Percentiles rank a stretch among this genome's conserved stretches.
phyloP scores from a whole-genome alignment of 2,113 vertebrate species.

The Gobiocypris rarus region DNA sequence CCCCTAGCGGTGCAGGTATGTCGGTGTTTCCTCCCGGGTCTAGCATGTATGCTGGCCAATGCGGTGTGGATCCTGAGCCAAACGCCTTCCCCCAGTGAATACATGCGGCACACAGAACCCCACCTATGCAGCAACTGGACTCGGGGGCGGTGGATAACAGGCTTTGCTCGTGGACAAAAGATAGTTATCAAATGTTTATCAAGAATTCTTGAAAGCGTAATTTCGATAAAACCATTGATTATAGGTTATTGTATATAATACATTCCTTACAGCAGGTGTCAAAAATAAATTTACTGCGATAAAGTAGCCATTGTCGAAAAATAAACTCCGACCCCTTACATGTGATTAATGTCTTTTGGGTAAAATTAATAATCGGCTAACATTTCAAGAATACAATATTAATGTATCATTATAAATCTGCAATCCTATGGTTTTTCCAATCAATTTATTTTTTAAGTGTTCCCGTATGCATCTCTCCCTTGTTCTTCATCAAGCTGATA shows the following conservation, averaged over 20 bases:
- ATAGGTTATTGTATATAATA: background rate
- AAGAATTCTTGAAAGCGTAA: background rate
- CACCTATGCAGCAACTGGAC: constrained; percentile 23
- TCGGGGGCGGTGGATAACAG: background rate
- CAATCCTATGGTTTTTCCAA: too few relatives aligned
- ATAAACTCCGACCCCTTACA: background rate
- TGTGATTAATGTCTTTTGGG: too few relatives aligned
- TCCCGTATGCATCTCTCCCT: background rate
- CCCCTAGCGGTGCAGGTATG: constrained; percentile 61
- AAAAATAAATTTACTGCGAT: background rate
- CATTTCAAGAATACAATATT: too few relatives aligned
- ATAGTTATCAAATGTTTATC: background rate
- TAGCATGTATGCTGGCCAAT: background rate
- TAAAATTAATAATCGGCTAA: too few relatives aligned
- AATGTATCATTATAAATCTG: background rate
- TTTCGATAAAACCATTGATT: background rate
- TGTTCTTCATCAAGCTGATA: background rate
- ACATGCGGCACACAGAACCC: background rate
- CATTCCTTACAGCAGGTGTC: background rate
- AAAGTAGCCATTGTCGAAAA: background rate
- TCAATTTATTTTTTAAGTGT: too few relatives aligned
- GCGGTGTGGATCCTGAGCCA: constrained; percentile 14
- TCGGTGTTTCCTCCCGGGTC: background rate
- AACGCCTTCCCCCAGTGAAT: background rate
- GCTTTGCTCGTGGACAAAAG: background rate